Conservation (phyloP, 2,888 invertebrate species). For the Chymomyza caudatula region DNA sequence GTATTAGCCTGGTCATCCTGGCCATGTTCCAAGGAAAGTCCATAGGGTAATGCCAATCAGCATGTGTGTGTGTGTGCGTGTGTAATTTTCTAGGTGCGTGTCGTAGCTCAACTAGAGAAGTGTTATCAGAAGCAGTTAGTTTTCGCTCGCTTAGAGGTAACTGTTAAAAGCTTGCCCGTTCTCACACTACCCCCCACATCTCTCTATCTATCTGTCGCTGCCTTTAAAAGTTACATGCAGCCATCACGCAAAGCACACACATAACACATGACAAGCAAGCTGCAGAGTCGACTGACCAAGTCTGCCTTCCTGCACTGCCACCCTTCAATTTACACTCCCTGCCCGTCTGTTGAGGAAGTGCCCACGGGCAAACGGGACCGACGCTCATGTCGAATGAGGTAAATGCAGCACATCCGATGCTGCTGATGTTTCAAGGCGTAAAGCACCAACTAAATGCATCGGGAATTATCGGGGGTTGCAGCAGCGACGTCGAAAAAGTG, state of each 20-base stretch:
- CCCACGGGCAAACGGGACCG: constrained; percentile 17
- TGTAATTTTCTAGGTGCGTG: constrained; percentile 33
- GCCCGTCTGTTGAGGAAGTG: constrained; percentile 17
- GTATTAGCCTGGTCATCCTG: not conserved
- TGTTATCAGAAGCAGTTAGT: constrained; percentile 51
- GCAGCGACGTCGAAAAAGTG: constrained; percentile 42
- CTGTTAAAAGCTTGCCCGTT: constrained; percentile 44
- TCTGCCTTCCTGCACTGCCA: constrained; percentile 7
- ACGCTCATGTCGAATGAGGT: constrained; percentile 61
- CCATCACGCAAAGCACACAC: not conserved
- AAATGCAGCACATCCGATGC: constrained; percentile 66
- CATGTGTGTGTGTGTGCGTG: not conserved
- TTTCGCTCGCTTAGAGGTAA: constrained; percentile 11
- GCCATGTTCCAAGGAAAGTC: not conserved
- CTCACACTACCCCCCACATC: not conserved
- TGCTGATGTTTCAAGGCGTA: constrained; percentile 59
- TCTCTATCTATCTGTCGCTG: not conserved
- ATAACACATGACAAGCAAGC: not conserved
- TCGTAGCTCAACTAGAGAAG: constrained; percentile 1
- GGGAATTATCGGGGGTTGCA: not conserved
- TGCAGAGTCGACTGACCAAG: constrained; percentile 18
- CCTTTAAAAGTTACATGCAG: not conserved
- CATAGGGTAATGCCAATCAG: not conserved
- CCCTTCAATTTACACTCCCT: not conserved
- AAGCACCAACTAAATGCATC: constrained; percentile 30